Conservation (phyloP, 2,113 vertebrate species). For the Campylomormyrus tamandua region DNA sequence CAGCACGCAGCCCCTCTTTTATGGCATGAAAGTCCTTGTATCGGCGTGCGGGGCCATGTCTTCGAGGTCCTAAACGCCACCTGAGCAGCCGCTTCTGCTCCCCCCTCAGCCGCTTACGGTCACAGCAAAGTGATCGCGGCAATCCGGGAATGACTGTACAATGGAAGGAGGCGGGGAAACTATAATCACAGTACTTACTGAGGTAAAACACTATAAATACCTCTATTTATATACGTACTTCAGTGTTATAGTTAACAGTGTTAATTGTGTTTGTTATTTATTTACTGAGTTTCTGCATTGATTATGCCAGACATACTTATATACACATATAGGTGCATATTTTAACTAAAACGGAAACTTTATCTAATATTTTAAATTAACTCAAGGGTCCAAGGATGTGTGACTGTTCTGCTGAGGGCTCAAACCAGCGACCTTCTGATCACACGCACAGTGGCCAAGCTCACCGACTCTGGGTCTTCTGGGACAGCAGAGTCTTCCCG, state of each 20-base stretch:
- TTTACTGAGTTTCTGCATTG: neutral
- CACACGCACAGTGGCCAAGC: neutral
- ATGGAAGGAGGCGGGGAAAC: neutral
- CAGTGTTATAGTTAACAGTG: neutral
- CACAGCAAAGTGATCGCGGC: neutral
- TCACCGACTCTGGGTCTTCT: neutral
- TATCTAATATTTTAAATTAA: neutral
- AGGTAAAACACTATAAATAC: neutral
- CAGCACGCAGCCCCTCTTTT: neutral
- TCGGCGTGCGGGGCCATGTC: neutral
- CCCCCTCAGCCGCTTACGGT: neutral
- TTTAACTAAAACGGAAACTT: neutral
- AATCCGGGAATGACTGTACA: neutral
- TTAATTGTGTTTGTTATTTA: neutral
- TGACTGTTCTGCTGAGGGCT: neutral
- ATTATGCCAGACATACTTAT: neutral
- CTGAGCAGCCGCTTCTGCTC: neutral
- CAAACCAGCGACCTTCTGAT: neutral
- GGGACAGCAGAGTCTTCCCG: neutral
- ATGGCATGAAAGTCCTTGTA: neutral
- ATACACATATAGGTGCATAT: neutral
- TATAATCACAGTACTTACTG: neutral
- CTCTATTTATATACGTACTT: neutral
- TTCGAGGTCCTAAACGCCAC: slow-evolving; percentile 12
- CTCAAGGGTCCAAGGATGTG: neutral